Evolutionary conservation across 2,797 vertebrate genomes (phyloP).

Genomic region (Squalus acanthias): DNA sequence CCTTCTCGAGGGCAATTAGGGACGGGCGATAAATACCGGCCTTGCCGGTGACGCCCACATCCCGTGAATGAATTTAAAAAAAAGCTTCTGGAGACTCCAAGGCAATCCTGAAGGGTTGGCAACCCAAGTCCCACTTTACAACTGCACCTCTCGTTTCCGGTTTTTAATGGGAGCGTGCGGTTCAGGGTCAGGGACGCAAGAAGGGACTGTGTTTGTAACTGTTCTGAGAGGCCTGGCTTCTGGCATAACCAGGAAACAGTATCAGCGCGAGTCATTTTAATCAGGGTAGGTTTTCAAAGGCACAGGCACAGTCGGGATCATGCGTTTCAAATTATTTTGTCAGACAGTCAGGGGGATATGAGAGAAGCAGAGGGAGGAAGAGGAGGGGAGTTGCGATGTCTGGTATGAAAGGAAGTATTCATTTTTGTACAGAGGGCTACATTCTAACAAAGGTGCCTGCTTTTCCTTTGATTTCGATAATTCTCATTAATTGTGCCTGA

Average conservation of each 20-base stretch:
- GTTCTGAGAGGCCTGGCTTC: background rate
- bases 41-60: too few species aligned
- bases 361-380: background rate
- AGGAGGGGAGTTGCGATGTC: too few species aligned
- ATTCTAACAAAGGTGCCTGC: background rate
- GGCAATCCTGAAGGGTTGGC: background rate
- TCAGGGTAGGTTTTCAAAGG: background rate
- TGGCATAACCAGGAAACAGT: background rate
- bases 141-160: too few species aligned
- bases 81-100: too few species aligned
- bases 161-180: background rate
- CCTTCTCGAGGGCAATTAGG: too few species aligned
- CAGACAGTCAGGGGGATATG: background rate
- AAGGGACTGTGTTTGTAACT: too few species aligned
- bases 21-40: too few species aligned
- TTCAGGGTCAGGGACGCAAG: background rate
- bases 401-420: conserved; percentile 12
- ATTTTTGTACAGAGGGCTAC: background rate
- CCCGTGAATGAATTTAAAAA: too few species aligned
- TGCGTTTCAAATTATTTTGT: background rate
- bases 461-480: background rate
- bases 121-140: background rate
- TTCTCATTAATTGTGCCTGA: conserved; percentile 10
- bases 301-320: too few species aligned
- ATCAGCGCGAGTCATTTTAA: background rate